Conservation (phyloP, 2,113 vertebrate species). For the Pao palembangensis region DNA sequence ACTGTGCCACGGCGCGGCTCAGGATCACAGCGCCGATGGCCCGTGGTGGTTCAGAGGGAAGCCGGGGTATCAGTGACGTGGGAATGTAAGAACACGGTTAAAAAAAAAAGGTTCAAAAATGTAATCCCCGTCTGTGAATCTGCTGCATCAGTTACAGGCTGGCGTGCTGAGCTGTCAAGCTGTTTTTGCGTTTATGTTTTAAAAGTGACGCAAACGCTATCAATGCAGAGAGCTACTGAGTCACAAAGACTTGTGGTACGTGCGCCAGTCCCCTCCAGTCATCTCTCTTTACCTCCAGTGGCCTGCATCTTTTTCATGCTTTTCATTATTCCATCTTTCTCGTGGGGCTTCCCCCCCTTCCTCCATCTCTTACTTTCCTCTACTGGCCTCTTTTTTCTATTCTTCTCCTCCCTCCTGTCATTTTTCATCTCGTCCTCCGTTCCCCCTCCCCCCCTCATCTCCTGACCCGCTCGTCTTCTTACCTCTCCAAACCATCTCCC, state of each 20-base stretch:
- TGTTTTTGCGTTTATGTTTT: neutral
- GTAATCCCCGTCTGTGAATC: neutral
- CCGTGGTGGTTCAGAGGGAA: constrained; percentile 49
- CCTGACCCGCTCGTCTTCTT: constrained; percentile 21
- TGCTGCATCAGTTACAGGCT: too few relatives aligned
- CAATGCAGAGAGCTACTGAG: constrained; percentile 31
- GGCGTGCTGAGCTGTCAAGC: neutral
- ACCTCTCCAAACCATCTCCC: constrained; percentile 5
- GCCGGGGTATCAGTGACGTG: constrained; percentile 69
- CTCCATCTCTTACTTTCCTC: constrained; percentile 5
- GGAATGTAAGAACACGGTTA: constrained; percentile 35
- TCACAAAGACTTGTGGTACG: constrained; percentile 43
- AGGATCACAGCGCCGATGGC: constrained; percentile 64
- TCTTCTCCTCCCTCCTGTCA: constrained; percentile 28
- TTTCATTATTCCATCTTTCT: too few relatives aligned
- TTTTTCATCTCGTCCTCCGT: constrained; percentile 29
- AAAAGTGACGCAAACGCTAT: constrained; percentile 17
- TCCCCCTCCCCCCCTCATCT: constrained; percentile 26
- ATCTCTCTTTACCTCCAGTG: constrained; percentile 48
- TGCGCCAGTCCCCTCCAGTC: constrained; percentile 50
- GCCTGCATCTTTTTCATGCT: constrained; percentile 39
- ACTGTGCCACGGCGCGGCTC: constrained; percentile 62
- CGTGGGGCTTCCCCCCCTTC: too few relatives aligned
- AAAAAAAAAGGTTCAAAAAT: neutral
- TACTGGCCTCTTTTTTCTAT: constrained; percentile 20